phyloP scores from a whole-genome alignment of 2,888 invertebrate species.

The Dicycla oo region DNA sequence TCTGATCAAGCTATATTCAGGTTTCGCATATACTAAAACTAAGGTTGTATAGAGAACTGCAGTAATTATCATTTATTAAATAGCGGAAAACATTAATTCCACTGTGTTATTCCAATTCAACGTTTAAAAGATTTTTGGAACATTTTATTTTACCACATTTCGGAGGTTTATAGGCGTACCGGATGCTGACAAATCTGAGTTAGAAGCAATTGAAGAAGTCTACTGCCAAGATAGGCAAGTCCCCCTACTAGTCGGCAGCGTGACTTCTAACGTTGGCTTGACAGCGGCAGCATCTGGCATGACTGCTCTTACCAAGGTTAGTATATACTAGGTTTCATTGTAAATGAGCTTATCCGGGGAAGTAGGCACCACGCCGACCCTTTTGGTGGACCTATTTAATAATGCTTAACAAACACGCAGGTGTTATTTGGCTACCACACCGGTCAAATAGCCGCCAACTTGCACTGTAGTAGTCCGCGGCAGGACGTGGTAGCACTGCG shows the following conservation, averaged over 20 bases:
- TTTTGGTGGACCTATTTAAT: not conserved
- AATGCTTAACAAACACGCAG: constrained; percentile 67
- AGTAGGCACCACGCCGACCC: not conserved
- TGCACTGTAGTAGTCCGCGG: constrained; percentile 92
- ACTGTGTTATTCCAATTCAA: no score
- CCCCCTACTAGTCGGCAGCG: constrained; percentile 89
- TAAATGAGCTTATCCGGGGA: not conserved
- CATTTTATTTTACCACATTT: not conserved
- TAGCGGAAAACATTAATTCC: not conserved
- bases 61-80: not conserved
- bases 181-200: constrained; percentile 91
- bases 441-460: constrained; percentile 92
- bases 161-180: constrained; percentile 76
- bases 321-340: not conserved
- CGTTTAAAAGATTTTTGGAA: not conserved
- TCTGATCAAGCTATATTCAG: no score
- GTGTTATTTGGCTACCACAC: constrained; percentile 92
- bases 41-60: no score
- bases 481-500: constrained; percentile 84
- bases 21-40: no score
- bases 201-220: constrained; percentile 90
- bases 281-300: constrained; percentile 80
- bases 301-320: constrained; percentile 91
- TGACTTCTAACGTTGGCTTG: constrained; percentile 80
- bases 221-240: constrained; percentile 87